Percentiles rank a stretch among this genome's conserved stretches.
Conservation (phyloP, 2,888 invertebrate species). For the Pollenia amentaria region DNA sequence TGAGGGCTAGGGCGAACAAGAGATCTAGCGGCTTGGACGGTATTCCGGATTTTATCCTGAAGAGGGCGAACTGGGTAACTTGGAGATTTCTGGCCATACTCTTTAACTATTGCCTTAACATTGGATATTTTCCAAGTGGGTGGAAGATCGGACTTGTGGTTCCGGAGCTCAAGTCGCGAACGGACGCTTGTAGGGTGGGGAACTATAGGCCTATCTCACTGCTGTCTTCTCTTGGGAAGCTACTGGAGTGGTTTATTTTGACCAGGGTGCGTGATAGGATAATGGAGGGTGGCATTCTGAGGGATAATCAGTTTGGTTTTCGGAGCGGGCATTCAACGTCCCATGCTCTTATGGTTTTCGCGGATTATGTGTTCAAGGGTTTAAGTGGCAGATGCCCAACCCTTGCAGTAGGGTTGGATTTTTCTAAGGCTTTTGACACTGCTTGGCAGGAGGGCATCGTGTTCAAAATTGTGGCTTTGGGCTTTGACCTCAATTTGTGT, state of each 20-base stretch:
- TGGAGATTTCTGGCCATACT: background rate
- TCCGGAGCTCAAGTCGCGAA: background rate
- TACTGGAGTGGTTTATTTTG: no score
- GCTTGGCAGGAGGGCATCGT: background rate
- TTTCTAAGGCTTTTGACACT: background rate
- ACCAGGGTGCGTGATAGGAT: no score
- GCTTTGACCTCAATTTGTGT: no score
- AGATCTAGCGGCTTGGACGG: background rate
- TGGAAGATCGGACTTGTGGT: slow-evolving; percentile 7
- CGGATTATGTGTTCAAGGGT: background rate
- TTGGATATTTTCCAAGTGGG: slow-evolving; percentile 15
- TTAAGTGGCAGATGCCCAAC: no score
- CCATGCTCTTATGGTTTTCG: background rate
- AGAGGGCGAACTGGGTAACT: background rate
- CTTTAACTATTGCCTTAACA: slow-evolving; percentile 27
- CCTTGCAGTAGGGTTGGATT: no score
- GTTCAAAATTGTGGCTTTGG: background rate
- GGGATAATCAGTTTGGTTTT: no score
- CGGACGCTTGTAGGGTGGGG: no score
- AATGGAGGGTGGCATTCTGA: no score
- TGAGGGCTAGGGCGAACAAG: background rate
- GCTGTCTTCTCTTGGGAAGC: no score
- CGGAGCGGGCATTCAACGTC: background rate
- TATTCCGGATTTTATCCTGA: slow-evolving; percentile 13
- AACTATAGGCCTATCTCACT: no score